Base-by-base conservation (phyloP, 1,140 invertebrate genomes). In the Drosophila pallidifrons region DNA sequence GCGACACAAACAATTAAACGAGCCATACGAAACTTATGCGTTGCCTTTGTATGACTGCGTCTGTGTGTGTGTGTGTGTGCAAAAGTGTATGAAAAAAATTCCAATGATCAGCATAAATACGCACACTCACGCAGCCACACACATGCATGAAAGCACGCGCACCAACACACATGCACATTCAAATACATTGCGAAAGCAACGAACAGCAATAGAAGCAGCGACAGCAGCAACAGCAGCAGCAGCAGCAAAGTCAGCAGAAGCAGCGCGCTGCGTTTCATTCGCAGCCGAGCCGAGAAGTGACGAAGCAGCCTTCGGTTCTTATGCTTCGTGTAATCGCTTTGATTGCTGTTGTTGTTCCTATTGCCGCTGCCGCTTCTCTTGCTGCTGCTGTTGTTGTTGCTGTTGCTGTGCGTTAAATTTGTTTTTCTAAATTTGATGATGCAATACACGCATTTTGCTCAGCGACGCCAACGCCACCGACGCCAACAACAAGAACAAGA, bases 341-440 rank as follows among this genome's bases (percentile, higher is more conserved):
- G 25, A 45, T 65, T 66, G 55, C 15, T 55, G 63, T 43, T 52
- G 52, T 25, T 41, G 61, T 65, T 66, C 49, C 15, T 55, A 58
- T 43, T 52, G 52, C 20, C 35, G 61, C 51, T 57, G 15, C 32
- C 54, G 25, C 15, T 51, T 35, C 54, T 55, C 38, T 65, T 58
- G 55, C 6, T 67, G 46, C 49, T 43, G 28, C 11, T 55, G 8
- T 35, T 7, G 28, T 15, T 54, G 5, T 35, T 57, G 32, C 13
- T 57, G 8, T 38, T 41, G 35, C 32, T 66, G 60, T 85, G 66
- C 78, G 68, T 51, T 82, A 52, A 75, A 75, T 83, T 88, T 81
- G 78, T 89, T 89, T 89, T 85, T 89, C 81, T 85, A 85, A 81
- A 81, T 81, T 85, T 89, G 85, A 89, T 89, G 85, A 89, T 89